Conservation (phyloP, 1,140 invertebrate species). For the Frieseomelitta varia region DNA sequence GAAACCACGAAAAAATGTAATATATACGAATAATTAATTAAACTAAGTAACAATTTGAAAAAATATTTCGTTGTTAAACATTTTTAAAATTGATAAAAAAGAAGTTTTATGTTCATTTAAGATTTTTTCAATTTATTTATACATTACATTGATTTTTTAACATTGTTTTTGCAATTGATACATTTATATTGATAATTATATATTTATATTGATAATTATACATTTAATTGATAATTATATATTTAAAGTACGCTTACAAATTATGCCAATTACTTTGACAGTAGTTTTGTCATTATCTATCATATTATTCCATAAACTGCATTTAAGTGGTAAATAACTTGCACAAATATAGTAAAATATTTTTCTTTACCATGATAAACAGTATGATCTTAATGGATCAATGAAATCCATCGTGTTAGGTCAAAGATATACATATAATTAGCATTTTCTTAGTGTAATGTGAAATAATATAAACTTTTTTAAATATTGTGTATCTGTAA, state of each 20-base stretch:
- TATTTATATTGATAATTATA: no score
- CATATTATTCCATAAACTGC: background rate
- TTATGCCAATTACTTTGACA: background rate
- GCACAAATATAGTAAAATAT: background rate
- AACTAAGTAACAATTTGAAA: background rate
- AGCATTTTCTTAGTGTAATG: constrained; percentile 8
- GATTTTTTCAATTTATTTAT: background rate
- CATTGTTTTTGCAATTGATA: background rate
- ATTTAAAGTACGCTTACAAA: no score
- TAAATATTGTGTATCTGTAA: background rate
- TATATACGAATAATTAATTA: background rate
- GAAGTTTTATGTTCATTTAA: background rate
- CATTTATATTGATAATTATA: background rate
- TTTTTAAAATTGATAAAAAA: background rate
- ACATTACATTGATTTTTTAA: no score
- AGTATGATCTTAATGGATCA: constrained; percentile 18
- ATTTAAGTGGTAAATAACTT: constrained; percentile 8
- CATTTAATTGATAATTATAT: background rate
- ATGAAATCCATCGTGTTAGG: constrained; percentile 26
- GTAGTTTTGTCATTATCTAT: constrained; percentile 18
- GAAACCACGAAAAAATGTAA: background rate
- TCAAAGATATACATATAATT: constrained; percentile 20
- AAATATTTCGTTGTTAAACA: background rate
- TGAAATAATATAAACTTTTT: constrained; percentile 4
- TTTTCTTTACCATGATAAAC: background rate